Conservation (phyloP, 1,140 invertebrate genomes). For the Tenebrio molitor region DNA sequence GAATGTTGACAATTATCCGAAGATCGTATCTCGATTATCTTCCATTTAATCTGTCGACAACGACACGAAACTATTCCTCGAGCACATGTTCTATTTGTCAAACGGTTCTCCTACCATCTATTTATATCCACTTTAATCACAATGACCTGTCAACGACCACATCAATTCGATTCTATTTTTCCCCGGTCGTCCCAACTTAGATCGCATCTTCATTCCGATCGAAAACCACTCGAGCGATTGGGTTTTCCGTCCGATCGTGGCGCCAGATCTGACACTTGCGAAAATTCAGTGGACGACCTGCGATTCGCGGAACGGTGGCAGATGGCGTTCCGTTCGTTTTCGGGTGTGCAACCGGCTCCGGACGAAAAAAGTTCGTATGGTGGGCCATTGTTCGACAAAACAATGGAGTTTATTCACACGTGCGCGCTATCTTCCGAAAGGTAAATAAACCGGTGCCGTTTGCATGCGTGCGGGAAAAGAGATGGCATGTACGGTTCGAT, state of each 20-base stretch:
- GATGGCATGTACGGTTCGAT: neutral
- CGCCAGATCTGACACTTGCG: too few relatives aligned
- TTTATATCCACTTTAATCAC: neutral
- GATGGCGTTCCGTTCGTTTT: neutral
- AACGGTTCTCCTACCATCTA: neutral
- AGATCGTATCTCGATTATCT: too few relatives aligned
- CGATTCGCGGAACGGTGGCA: neutral
- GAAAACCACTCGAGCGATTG: too few relatives aligned
- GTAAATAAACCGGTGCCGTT: constrained; percentile 13
- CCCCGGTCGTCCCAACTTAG: neutral
- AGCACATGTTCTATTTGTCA: neutral
- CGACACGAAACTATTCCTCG: neutral
- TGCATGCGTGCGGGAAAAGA: constrained; percentile 8
- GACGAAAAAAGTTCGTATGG: too few relatives aligned
- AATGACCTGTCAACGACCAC: constrained; percentile 20
- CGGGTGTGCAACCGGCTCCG: neutral
- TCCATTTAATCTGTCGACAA: too few relatives aligned
- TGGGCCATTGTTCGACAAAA: constrained; percentile 14
- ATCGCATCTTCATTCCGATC: too few relatives aligned
- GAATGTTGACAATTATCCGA: too few relatives aligned
- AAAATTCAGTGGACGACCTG: too few relatives aligned
- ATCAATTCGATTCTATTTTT: constrained; percentile 10
- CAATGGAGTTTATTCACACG: constrained; percentile 38
- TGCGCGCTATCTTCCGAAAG: neutral
- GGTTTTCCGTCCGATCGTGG: too few relatives aligned